These are phyloP conservation scores for Galerucella nymphaeae DNA, from an alignment of 2,888 invertebrate genomes.

Conservation along the genomic window DNA sequence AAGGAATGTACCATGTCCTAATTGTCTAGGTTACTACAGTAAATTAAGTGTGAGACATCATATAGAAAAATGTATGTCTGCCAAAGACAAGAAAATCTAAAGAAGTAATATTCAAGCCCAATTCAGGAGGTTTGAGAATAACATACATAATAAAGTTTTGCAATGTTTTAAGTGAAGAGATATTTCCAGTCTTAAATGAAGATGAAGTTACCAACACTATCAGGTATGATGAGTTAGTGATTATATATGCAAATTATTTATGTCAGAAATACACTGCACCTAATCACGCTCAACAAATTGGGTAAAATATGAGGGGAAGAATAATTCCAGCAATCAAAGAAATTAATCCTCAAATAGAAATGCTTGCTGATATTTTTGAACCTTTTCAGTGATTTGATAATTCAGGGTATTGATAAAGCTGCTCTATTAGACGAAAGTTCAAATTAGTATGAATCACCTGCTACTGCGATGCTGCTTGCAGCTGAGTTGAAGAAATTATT, in stretches of 20 bases:
- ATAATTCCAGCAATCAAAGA: constrained; percentile 18
- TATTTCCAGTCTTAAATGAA: constrained; percentile 30
- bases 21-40: constrained; percentile 25
- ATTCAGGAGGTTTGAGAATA: constrained; percentile 24
- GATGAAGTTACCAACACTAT: constrained; percentile 27
- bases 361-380: constrained; percentile 14
- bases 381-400: not conserved
- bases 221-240: constrained; percentile 22
- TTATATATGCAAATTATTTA: constrained; percentile 30
- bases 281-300: constrained; percentile 29
- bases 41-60: constrained; percentile 24
- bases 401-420: constrained; percentile 22
- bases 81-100: constrained; percentile 3
- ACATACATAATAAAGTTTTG: constrained; percentile 21
- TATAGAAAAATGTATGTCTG: constrained; percentile 24
- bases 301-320: constrained; percentile 27
- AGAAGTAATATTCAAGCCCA: constrained; percentile 26
- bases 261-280: constrained; percentile 30
- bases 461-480: constrained; percentile 30
- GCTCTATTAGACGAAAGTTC: constrained; percentile 20
- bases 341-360: constrained; percentile 26
- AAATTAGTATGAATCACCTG: constrained; percentile 24
- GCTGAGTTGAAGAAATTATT: constrained; percentile 30
- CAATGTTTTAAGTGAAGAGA: not conserved
- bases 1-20: constrained; percentile 26